phyloP scores from a whole-genome alignment of 1,140 invertebrate species.

The Ceratina japonica region DNA sequence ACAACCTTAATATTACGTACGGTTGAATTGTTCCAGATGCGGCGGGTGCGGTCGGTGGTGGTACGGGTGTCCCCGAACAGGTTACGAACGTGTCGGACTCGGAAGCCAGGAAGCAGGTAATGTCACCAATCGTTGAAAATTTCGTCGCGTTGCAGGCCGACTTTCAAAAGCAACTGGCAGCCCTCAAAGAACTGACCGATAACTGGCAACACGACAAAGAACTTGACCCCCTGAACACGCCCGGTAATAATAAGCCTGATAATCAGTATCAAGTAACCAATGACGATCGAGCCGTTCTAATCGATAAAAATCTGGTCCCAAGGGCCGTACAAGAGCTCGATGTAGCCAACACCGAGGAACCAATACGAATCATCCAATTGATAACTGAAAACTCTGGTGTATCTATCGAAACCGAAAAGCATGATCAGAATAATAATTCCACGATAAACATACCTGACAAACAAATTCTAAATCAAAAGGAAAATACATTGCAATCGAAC shows the following conservation, averaged over 20 bases:
- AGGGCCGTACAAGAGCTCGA: conserved; percentile 47
- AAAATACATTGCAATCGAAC: background rate
- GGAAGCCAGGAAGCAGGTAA: conserved; percentile 78
- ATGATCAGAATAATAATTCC: background rate
- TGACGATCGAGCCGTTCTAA: conserved; percentile 56
- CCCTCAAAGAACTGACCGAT: conserved; percentile 70
- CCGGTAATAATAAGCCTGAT: conserved; percentile 67
- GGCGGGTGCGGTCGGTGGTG: conserved; percentile 63
- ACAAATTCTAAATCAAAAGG: background rate
- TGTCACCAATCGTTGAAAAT: conserved; percentile 71
- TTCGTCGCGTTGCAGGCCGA: conserved; percentile 74
- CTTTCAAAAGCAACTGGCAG: conserved; percentile 72
- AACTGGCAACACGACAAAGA: conserved; percentile 71
- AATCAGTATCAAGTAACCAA: conserved; percentile 54
- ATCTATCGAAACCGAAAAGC: background rate
- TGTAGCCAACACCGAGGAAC: conserved; percentile 37
- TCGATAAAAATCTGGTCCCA: conserved; percentile 57
- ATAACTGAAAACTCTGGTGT: background rate
- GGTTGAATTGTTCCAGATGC: conserved; percentile 61
- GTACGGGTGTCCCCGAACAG: conserved; percentile 59
- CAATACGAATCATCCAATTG: background rate
- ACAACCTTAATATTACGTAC: too few species aligned
- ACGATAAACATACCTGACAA: background rate
- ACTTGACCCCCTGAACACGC: conserved; percentile 50
- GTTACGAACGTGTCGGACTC: conserved; percentile 66